Evolutionary conservation across 2,888 invertebrate species (phyloP).

Genomic region (Ochropleura plecta): DNA sequence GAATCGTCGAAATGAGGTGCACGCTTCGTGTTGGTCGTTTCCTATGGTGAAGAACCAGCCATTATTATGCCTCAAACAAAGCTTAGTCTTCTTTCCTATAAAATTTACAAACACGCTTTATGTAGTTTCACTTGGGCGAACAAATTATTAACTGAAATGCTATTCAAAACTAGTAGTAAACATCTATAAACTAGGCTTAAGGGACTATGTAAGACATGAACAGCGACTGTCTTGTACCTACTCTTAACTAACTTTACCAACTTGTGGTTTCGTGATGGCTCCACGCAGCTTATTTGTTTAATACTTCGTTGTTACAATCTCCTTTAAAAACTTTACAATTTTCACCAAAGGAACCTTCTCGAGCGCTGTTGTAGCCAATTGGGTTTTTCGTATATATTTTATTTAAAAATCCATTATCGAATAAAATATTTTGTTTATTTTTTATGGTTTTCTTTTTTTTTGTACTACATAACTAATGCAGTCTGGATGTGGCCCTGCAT

Average conservation of each 20-base stretch:
- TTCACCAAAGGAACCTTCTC: neutral
- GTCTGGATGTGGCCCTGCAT: neutral
- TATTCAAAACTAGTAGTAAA: slow-evolving; percentile 1
- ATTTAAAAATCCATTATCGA: too few relatives aligned
- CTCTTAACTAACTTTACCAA: slow-evolving; percentile 4
- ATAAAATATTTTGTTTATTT: neutral
- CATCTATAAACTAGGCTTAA: neutral
- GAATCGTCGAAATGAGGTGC: too few relatives aligned
- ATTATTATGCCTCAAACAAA: neutral
- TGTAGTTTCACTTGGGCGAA: neutral
- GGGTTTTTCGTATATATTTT: neutral
- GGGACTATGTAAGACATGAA: neutral
- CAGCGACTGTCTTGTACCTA: neutral
- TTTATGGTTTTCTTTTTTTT: neutral
- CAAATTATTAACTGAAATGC: neutral
- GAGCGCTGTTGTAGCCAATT: neutral
- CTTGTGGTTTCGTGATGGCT: slow-evolving; percentile 14
- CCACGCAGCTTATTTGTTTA: slow-evolving; percentile 19
- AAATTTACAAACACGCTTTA: neutral
- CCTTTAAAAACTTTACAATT: slow-evolving; percentile 1
- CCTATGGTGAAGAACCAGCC: too few relatives aligned
- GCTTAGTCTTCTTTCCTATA: neutral
- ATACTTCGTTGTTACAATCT: neutral
- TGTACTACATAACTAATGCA: neutral
- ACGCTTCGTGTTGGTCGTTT: too few relatives aligned